phyloP scores from a whole-genome alignment of 1,140 invertebrate species.

The Drosophila auraria region DNA sequence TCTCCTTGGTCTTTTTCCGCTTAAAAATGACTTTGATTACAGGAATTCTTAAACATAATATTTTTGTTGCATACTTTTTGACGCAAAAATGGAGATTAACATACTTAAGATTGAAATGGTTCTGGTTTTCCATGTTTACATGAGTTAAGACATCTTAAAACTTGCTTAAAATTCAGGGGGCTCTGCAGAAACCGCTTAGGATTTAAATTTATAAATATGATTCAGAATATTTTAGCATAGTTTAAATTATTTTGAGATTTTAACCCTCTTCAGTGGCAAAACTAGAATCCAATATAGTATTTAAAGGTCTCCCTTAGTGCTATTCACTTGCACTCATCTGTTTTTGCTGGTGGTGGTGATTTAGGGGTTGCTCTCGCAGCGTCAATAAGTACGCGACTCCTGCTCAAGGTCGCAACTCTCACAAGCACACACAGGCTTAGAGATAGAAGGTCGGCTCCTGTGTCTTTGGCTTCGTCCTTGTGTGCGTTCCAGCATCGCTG shows the following conservation, averaged over 20 bases:
- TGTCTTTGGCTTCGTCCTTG: slow-evolving; percentile 32
- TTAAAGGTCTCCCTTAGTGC: neutral
- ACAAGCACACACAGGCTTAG: neutral
- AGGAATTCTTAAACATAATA: neutral
- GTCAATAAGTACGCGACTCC: slow-evolving; percentile 16
- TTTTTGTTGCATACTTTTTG: neutral
- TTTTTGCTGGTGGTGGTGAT: slow-evolving; percentile 3
- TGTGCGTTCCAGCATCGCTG: slow-evolving; percentile 30
- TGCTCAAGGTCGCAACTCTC: slow-evolving; percentile 61
- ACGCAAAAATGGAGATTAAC: neutral
- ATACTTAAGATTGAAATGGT: too few relatives aligned
- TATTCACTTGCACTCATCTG: neutral
- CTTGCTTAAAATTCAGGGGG: too few relatives aligned
- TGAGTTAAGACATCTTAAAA: too few relatives aligned
- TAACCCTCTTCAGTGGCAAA: too few relatives aligned
- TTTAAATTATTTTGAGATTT: too few relatives aligned
- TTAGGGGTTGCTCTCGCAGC: slow-evolving; percentile 59
- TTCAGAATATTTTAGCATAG: too few relatives aligned
- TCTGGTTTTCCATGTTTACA: too few relatives aligned
- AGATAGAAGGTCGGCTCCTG: slow-evolving; percentile 13
- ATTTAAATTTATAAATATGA: too few relatives aligned
- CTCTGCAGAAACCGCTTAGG: too few relatives aligned
- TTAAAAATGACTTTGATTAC: too few relatives aligned
- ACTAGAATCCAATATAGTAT: too few relatives aligned
- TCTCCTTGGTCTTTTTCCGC: too few relatives aligned